phyloP scores from a whole-genome alignment of 2,888 invertebrate species.

The Myathropa florea region DNA sequence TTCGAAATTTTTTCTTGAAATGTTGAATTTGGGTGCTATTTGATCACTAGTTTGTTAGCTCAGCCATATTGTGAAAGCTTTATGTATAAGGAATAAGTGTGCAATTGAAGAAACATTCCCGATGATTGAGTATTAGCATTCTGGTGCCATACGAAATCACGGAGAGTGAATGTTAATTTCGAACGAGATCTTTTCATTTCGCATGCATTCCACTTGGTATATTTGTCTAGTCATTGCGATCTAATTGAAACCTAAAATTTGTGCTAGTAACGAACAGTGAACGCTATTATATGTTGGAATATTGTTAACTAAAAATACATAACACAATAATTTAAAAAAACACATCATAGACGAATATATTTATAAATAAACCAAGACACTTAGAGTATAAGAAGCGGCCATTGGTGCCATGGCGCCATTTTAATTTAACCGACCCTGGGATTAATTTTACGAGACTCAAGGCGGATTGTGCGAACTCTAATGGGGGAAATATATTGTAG shows the following conservation, averaged over 20 bases:
- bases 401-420: conserved; percentile 55
- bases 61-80: background rate
- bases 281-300: background rate
- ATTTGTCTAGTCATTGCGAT: too few species aligned
- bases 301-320: background rate
- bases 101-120: background rate
- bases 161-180: background rate
- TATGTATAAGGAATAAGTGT: background rate
- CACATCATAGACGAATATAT: background rate
- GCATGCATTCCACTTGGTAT: background rate
- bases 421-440: conserved; percentile 28
- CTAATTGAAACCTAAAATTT: background rate
- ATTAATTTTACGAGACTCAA: conserved; percentile 45
- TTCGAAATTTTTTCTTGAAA: too few species aligned
- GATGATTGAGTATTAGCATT: background rate
- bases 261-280: background rate
- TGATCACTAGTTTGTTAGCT: background rate
- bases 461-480: conserved; percentile 47
- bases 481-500: too few species aligned
- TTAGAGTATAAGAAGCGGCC: conserved; percentile 5
- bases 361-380: conserved; percentile 10
- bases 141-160: background rate
- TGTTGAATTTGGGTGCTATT: too few species aligned
- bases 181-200: background rate
- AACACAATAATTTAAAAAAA: background rate